Conservation (phyloP, 2,888 invertebrate genomes). For the Epinotia ramella region DNA sequence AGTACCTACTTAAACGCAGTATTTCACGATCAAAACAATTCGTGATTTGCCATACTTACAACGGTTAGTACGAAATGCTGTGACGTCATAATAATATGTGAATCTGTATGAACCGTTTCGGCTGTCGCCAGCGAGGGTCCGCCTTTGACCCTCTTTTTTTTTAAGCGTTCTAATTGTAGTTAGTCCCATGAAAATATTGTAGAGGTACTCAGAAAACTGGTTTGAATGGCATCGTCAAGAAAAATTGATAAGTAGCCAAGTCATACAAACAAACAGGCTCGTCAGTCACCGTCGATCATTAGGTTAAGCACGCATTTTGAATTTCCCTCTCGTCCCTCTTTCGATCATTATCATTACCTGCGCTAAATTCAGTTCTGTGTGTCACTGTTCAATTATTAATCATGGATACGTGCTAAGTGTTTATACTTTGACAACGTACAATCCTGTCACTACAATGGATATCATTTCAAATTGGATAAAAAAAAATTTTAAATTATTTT, state of each 20-base stretch:
- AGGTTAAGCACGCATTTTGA: constrained; percentile 28
- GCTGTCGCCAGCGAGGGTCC: too few species aligned
- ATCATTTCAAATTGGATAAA: neutral
- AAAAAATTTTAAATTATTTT: neutral
- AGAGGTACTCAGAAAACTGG: too few species aligned
- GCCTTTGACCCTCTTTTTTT: too few species aligned
- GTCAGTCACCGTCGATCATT: neutral
- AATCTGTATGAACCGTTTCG: too few species aligned
- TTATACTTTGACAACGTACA: constrained; percentile 1
- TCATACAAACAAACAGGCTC: neutral
- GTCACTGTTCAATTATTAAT: constrained; percentile 40
- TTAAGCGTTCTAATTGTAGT: too few species aligned
- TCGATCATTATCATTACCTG: constrained; percentile 38
- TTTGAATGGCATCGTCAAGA: too few species aligned
- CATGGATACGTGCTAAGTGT: constrained; percentile 28
- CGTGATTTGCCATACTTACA: too few species aligned
- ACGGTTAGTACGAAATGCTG: too few species aligned
- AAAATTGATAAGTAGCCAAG: neutral
- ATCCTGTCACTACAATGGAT: neutral
- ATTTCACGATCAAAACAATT: too few species aligned
- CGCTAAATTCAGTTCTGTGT: constrained; percentile 30
- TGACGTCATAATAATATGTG: too few species aligned
- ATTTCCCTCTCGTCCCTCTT: constrained; percentile 33
- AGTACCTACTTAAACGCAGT: too few species aligned
- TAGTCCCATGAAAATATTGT: too few species aligned